Base-by-base conservation (phyloP, 2,113 vertebrate species). In the Amphiprion percula region DNA sequence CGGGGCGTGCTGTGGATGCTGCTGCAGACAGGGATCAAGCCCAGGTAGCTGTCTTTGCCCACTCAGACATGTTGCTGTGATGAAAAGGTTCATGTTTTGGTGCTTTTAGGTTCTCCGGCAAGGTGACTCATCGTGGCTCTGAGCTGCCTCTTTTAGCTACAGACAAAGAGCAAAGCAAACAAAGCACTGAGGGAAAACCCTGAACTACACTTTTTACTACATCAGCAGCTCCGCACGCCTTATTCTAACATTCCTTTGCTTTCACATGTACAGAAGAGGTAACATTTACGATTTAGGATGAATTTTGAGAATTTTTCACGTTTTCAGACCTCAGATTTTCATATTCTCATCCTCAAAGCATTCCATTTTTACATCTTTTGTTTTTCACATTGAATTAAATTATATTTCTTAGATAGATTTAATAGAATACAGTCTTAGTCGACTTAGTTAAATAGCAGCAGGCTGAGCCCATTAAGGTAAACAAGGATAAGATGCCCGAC, bases 51-150 rank as follows among this genome's bases (percentile, higher is more conserved):
- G 70, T 72, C 52, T 59, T 78, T 8, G 62, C 84, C 72, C 78
- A 75, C 68, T 79, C 70, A 61, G 50, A 78, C 50, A 49, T 86
- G 63, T 67, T 67, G 67, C 68, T 54, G 68, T 76, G 73, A 82
- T 79, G 8, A 65, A 83, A 66, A 82, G 74, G 69, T 68, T 70
- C 37, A 79, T 80, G 85, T 86, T 86, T 82, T 37, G 11, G 78
- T 49, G 72, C 75, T 82, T 21, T 33, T 37, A 68, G 79, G 73
- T 81, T 86, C 73, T 84, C 60, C 8, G 55, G 74, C 62, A 79
- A 90, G 85, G 88, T 90, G 90, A 92, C 82, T 91, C 91, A 89
- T 84, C 77, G 67, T 72, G 73, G 88, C 90, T 86, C 60, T 68
- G 76, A 85, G 84, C 78, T 56, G 76, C 76, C 65, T 75, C 77